These are phyloP conservation scores for Drosophila nigrodunni DNA, from an alignment of 1,140 invertebrate species.

Conservation along the genomic window DNA sequence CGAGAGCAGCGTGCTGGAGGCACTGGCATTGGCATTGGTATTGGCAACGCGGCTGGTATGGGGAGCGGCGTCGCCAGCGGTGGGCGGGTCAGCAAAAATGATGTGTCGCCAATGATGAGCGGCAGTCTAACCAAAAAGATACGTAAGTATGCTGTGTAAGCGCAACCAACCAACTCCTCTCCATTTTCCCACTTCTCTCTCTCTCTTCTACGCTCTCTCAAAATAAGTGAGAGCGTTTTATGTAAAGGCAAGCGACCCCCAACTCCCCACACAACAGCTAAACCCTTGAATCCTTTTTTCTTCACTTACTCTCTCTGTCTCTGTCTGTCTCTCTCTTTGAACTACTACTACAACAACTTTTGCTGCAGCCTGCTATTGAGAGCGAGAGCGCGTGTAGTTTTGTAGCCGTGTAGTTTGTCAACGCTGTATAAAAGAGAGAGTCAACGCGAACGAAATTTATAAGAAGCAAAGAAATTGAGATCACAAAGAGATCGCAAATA, in stretches of 20 bases:
- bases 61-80: slow-evolving; percentile 30
- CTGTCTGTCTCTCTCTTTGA: neutral
- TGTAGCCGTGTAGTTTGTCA: neutral
- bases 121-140: slow-evolving; percentile 92
- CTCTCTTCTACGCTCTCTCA: neutral
- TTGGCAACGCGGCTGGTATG: slow-evolving; percentile 25
- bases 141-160: slow-evolving; percentile 89
- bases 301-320: neutral
- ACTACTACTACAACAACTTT: neutral
- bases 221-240: neutral
- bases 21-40: slow-evolving; percentile 29
- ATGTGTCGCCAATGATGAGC: slow-evolving; percentile 86
- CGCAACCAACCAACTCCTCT: slow-evolving; percentile 2
- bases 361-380: neutral
- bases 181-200: neutral
- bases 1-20: slow-evolving; percentile 64
- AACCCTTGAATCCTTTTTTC: neutral
- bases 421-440: neutral
- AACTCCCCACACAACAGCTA: neutral
- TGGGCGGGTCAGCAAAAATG: slow-evolving; percentile 64
- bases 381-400: neutral
- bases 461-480: neutral
- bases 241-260: slow-evolving; percentile 4
- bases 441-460: neutral
- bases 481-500: neutral